Conservation (phyloP, 2,113 vertebrate species). For the Stegostoma tigrinum region DNA sequence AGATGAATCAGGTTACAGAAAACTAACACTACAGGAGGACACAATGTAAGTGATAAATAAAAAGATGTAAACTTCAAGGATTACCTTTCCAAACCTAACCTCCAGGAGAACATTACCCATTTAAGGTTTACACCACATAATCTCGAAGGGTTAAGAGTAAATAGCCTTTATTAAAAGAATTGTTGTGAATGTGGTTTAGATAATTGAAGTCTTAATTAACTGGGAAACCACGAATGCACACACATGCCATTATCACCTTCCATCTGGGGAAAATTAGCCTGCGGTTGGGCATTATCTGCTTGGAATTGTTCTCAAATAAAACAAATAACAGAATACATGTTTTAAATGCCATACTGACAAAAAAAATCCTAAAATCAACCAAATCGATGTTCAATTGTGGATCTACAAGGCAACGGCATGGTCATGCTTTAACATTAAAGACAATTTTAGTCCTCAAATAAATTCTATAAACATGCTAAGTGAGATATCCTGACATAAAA, state of each 20-base stretch:
- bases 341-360: not conserved
- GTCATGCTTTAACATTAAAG: not conserved
- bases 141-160: constrained; percentile 23
- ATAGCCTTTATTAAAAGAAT: not conserved
- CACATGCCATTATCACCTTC: constrained; percentile 15
- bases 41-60: not conserved
- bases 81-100: not conserved
- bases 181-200: constrained; percentile 23
- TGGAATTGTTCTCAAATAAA: not conserved
- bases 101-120: not conserved
- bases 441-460: not conserved
- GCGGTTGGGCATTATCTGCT: not conserved
- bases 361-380: not conserved
- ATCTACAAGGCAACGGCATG: not conserved
- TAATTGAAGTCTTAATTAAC: not conserved
- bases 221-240: constrained; percentile 1
- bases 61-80: not conserved
- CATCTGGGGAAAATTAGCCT: constrained; percentile 25
- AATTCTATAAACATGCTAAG: not conserved
- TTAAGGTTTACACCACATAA: not conserved
- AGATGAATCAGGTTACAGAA: not conserved
- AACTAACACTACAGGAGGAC: not conserved
- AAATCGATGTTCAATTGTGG: not conserved
- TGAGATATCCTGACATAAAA: not conserved
- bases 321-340: not conserved